Conservation (phyloP, 2,888 invertebrate species). For the Margaritifera margaritifera region DNA sequence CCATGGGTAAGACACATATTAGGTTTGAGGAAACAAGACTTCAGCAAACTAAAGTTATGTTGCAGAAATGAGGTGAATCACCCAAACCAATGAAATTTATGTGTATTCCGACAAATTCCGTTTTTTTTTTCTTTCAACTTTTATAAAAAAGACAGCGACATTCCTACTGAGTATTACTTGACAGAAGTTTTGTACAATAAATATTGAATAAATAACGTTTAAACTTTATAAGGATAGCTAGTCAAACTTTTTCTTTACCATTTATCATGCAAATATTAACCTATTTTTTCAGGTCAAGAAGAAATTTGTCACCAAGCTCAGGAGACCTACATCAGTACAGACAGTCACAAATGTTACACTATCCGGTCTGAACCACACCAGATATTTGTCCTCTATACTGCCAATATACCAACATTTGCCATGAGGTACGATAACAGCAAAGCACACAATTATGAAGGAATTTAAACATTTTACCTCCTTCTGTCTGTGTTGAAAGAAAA, state of each 20-base stretch:
- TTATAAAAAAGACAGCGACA: background rate
- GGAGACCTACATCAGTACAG: constrained; percentile 65
- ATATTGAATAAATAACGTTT: too few relatives aligned
- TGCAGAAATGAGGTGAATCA: too few relatives aligned
- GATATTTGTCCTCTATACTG: constrained; percentile 58
- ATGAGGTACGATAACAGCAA: constrained; percentile 58
- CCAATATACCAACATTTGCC: constrained; percentile 65
- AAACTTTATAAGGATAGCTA: background rate
- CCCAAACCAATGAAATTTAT: too few relatives aligned
- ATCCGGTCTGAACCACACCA: constrained; percentile 54
- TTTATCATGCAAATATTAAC: background rate
- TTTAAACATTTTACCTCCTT: too few relatives aligned
- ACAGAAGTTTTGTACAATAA: too few relatives aligned
- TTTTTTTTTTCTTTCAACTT: background rate
- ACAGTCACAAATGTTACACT: constrained; percentile 67
- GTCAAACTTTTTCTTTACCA: background rate
- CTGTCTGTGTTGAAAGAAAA: too few relatives aligned
- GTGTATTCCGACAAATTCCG: too few relatives aligned
- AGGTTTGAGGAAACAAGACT: too few relatives aligned
- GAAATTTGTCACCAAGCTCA: constrained; percentile 58
- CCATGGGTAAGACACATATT: too few relatives aligned
- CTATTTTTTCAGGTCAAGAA: constrained; percentile 44
- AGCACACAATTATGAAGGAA: background rate
- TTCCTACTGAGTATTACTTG: background rate
- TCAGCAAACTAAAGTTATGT: too few relatives aligned